phyloP scores from a whole-genome alignment of 2,888 invertebrate species.

The Geotrupes spiniger region DNA sequence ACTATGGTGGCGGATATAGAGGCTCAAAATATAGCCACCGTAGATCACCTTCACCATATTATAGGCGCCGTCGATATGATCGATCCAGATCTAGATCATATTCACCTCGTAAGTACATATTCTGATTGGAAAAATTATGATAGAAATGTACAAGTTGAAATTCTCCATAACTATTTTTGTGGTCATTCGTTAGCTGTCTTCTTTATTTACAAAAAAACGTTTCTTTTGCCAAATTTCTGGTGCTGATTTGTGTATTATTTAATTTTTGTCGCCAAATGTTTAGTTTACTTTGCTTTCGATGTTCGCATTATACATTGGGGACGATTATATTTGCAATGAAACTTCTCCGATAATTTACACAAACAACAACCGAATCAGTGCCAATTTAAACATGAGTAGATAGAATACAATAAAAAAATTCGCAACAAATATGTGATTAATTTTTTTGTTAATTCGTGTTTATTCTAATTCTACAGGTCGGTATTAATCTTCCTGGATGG shows the following conservation, averaged over 20 bases:
- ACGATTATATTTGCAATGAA: neutral
- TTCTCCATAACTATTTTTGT: too few relatives aligned
- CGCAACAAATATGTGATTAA: constrained; percentile 13
- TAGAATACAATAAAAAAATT: constrained; percentile 4
- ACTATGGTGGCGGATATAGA: constrained; percentile 53
- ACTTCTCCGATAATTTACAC: neutral
- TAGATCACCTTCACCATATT: constrained; percentile 72
- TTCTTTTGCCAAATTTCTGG: too few relatives aligned
- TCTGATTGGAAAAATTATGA: too few relatives aligned
- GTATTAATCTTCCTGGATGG: constrained; percentile 34
- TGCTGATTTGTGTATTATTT: neutral
- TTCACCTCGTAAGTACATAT: constrained; percentile 71
- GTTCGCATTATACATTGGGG: neutral
- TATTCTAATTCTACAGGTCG: constrained; percentile 47
- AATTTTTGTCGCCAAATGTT: too few relatives aligned
- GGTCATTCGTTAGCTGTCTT: too few relatives aligned
- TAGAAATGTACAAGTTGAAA: too few relatives aligned
- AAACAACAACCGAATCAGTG: neutral
- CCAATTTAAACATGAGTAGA: constrained; percentile 3
- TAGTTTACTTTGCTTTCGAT: neutral
- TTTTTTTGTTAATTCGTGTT: constrained; percentile 34
- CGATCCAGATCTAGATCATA: constrained; percentile 74
- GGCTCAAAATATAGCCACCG: constrained; percentile 58
- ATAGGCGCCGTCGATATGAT: constrained; percentile 67
- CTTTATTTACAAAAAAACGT: too few relatives aligned